phyloP scores from a whole-genome alignment of 2,113 vertebrate genomes.

The Cyanistes caeruleus region DNA sequence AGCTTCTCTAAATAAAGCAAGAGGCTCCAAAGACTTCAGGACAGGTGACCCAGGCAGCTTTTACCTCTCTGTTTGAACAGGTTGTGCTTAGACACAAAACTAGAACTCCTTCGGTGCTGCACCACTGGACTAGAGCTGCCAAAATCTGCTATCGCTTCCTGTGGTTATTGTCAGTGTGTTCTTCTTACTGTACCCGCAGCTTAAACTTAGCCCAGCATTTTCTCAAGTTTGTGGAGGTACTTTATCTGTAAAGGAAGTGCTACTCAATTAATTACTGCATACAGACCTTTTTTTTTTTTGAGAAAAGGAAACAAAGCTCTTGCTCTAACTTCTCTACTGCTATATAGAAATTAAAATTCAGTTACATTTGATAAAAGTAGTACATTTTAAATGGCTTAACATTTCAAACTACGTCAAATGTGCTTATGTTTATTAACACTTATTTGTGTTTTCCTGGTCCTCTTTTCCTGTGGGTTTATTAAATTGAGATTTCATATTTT shows the following conservation, averaged over 20 bases:
- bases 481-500: not conserved
- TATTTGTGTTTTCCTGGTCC: not conserved
- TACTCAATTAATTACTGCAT: not conserved
- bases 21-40: not conserved
- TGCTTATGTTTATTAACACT: not conserved
- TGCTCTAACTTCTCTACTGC: not conserved
- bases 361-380: not conserved
- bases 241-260: not conserved
- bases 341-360: not conserved
- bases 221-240: not conserved
- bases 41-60: not conserved
- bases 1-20: not conserved
- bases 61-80: not conserved
- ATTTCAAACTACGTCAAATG: not conserved
- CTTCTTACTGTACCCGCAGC: not conserved
- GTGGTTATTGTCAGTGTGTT: not conserved
- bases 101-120: not conserved
- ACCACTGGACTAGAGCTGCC: not conserved
- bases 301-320: not conserved
- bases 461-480: not conserved
- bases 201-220: not conserved
- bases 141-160: not conserved
- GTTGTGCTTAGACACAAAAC: not conserved
- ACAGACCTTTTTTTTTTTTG: not conserved
- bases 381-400: not conserved